These are phyloP conservation scores for Poecilus cupreus DNA, from an alignment of 2,888 invertebrate species.

Conservation along the genomic window DNA sequence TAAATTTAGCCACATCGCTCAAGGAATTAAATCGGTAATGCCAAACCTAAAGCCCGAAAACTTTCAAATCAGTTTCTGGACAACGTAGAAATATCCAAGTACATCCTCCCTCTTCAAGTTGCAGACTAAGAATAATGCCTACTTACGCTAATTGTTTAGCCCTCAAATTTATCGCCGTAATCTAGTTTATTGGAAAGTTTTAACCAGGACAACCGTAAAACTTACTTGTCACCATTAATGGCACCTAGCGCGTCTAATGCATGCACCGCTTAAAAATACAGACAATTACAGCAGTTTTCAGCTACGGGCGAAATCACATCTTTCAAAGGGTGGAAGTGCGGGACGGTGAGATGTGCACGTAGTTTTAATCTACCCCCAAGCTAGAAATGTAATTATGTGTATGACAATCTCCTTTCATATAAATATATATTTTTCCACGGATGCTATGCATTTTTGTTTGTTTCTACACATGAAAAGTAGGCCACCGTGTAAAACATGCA, in stretches of 20 bases:
- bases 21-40: too few relatives aligned
- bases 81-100: neutral
- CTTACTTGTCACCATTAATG: slow-evolving; percentile 53
- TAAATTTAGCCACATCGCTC: too few relatives aligned
- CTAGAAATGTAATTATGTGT: slow-evolving; percentile 15
- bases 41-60: too few relatives aligned
- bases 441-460: neutral
- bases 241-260: slow-evolving; percentile 1
- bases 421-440: neutral
- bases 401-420: neutral
- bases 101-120: too few relatives aligned
- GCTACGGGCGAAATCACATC: neutral
- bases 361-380: slow-evolving; percentile 19
- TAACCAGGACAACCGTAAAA: slow-evolving; percentile 44
- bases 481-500: neutral
- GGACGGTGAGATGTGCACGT: neutral
- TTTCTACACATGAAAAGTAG: neutral
- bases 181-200: slow-evolving; percentile 56
- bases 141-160: slow-evolving; percentile 47
- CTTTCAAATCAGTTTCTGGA: neutral
- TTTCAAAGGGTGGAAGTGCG: neutral
- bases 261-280: slow-evolving; percentile 35
- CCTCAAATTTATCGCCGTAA: slow-evolving; percentile 48
- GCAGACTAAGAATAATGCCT: slow-evolving; percentile 35
- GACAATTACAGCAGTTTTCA: slow-evolving; percentile 1